Conservation (phyloP, 2,113 vertebrate species). For the Haliaeetus leucogaster region DNA sequence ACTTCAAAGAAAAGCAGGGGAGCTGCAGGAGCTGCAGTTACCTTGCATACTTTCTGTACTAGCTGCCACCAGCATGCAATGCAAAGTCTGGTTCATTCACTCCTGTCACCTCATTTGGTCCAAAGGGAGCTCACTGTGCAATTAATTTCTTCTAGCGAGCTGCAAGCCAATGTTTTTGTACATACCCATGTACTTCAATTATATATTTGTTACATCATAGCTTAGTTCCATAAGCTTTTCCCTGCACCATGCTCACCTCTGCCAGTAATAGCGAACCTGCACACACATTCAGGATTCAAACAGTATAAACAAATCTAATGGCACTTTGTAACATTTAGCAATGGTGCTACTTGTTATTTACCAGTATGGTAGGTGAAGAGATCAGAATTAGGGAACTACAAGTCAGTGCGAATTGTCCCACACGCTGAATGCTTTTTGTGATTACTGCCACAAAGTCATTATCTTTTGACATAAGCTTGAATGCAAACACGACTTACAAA, state of each 20-base stretch:
- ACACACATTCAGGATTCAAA: too few relatives aligned
- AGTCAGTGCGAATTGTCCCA: not conserved
- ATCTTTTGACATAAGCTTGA: not conserved
- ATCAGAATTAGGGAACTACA: not conserved
- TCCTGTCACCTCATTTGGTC: not conserved
- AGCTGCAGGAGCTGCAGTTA: not conserved
- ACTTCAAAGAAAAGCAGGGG: not conserved
- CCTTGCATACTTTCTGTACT: not conserved
- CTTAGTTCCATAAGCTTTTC: not conserved
- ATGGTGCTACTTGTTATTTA: not conserved
- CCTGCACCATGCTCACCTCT: not conserved
- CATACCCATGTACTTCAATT: not conserved
- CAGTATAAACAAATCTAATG: not conserved
- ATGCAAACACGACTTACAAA: not conserved
- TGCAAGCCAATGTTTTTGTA: not conserved
- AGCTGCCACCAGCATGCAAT: accelerated
- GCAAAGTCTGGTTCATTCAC: not conserved
- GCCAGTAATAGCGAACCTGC: not conserved
- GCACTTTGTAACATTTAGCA: not conserved
- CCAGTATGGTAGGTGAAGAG: not conserved
- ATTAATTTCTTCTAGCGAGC: not conserved
- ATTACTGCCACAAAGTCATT: not conserved
- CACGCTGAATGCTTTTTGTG: not conserved
- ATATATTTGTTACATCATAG: not conserved
- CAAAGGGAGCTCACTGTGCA: not conserved